Evolutionary conservation across 2,113 vertebrate genomes (phyloP).

Genomic region (Microcebus griseorufus): DNA sequence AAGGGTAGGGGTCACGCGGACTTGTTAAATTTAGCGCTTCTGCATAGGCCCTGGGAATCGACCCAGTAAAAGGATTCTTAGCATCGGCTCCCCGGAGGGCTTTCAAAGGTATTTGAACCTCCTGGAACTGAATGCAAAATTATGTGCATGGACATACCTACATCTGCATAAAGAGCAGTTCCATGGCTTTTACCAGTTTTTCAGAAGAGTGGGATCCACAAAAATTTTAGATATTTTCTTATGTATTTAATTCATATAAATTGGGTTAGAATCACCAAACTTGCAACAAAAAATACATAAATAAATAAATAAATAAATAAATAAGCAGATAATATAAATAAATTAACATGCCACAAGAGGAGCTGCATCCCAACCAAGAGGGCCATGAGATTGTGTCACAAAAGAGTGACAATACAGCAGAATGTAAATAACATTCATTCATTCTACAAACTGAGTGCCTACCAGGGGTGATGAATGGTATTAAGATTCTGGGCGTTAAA

Average conservation of each 20-base stretch:
- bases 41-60: neutral
- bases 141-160: rapidly evolving
- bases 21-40: neutral
- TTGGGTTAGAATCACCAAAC: neutral
- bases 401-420: rapidly evolving
- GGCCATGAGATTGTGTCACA: neutral
- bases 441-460: neutral
- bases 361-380: neutral
- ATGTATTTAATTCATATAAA: neutral
- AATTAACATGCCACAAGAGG: neutral
- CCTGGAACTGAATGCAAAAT: neutral
- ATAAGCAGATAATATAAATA: neutral
- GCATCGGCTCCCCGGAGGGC: neutral
- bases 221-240: neutral
- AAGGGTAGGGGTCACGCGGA: neutral
- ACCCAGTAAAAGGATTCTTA: neutral
- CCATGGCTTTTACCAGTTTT: neutral
- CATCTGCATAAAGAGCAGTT: neutral
- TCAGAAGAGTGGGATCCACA: neutral
- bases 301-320: neutral
- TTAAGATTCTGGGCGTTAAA: neutral
- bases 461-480: neutral
- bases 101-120: neutral
- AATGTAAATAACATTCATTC: neutral
- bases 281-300: neutral